Evolutionary conservation across 2,888 invertebrate species (phyloP), one percentile per base, ranked within the genome.

Genomic region (Drosophila falleni): DNA sequence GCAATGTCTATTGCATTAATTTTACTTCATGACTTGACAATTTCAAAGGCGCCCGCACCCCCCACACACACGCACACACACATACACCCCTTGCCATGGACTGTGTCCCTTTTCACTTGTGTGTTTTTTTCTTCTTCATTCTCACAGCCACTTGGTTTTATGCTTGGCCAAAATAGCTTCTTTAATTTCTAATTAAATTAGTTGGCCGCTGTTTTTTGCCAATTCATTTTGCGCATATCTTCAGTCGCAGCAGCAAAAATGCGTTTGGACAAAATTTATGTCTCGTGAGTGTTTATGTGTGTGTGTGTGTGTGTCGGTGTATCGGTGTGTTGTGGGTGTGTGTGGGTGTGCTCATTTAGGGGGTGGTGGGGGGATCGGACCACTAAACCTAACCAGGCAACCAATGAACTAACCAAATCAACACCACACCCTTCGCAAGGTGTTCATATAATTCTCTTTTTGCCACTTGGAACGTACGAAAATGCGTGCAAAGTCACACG

Each of bases 151-250:
- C 60, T 51, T 42, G 56, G 53, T 68, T 67, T 58, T 68, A 68
- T 66, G 66, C 72, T 4, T 49, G 54, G 54, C 47, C 69, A 74
- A 72, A 72, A 73, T 62, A 76, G 73, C 67, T 83, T 69, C 54
- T 80, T 76, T 72, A 80, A 78, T 72, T 87, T 86, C 72, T 89
- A 89, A 89, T 89, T 89, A 86, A 88, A 86, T 86, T 86, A 85
- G 87, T 67, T 67, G 19, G 23, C 37, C 37, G 58, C 54, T 37
- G 29, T 47, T 44, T n/a, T 39, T 55, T 70, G 78, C 60, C 69
- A 78, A 64, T 81, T 83, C 64, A 74, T 74, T 74, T 79, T 78
- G 56, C 54, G 31, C 70, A 29, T 29, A 75, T 62, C 67, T 54
- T 29, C 46, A 31, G 26, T 16, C 19, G 41, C 39, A 37, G 13